Percentiles rank a stretch among this genome's conserved stretches.
These are phyloP conservation scores for Danio tinwini DNA, from an alignment of 2,797 vertebrate species.

Conservation along the genomic window DNA sequence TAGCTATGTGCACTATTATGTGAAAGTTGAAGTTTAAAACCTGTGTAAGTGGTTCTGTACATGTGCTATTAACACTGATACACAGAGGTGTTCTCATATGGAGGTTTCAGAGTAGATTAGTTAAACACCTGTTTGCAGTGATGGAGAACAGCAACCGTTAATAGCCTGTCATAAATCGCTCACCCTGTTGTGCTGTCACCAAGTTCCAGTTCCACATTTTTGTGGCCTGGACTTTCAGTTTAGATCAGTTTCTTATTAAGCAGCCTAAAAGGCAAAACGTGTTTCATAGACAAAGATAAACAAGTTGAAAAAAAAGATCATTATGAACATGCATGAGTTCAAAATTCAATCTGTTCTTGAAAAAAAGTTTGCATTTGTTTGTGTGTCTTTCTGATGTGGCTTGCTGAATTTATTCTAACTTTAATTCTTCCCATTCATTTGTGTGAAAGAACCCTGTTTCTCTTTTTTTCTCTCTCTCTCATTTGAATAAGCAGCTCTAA, in stretches of 20 bases:
- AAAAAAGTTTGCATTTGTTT: not conserved
- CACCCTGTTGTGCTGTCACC: conserved; percentile 79
- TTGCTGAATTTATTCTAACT: conserved; percentile 13
- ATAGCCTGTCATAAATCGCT: conserved; percentile 78
- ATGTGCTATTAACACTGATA: not conserved
- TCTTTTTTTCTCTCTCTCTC: conserved; percentile 39
- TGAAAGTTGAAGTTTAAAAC: not conserved
- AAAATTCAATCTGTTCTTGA: not conserved
- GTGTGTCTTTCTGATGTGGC: not conserved
- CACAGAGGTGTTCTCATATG: conserved; percentile 59
- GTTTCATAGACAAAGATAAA: conserved; percentile 14
- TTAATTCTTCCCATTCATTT: conserved; percentile 16
- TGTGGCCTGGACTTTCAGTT: conserved; percentile 48
- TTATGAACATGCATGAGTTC: not conserved
- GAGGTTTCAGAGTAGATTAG: conserved; percentile 65
- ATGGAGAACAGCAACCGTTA: conserved; percentile 75
- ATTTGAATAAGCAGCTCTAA: conserved; percentile 58
- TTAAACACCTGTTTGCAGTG: conserved; percentile 80
- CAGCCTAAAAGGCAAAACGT: conserved; percentile 11
- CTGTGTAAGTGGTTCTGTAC: not conserved
- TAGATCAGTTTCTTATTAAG: conserved; percentile 34
- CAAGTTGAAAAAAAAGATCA: too few species aligned
- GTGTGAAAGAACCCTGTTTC: conserved; percentile 33
- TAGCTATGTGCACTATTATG: not conserved
- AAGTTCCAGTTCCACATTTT: conserved; percentile 72